phyloP scores from a whole-genome alignment of 2,113 vertebrate species.

The Oryctolagus cuniculus region DNA sequence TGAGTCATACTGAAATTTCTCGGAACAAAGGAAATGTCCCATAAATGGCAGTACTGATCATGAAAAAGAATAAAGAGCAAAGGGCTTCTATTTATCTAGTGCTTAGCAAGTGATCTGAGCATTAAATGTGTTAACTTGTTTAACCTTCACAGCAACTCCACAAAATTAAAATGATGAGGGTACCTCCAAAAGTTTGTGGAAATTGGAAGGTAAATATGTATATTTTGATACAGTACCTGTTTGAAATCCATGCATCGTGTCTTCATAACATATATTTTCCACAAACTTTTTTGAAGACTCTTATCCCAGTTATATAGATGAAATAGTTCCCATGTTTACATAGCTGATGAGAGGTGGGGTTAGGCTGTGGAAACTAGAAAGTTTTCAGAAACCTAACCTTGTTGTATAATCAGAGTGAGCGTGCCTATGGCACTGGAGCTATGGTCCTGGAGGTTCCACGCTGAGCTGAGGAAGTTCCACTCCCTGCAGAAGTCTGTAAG shows the following conservation, averaged over 20 bases:
- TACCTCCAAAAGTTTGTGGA: too few species aligned
- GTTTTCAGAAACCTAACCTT: slow-evolving; percentile 43
- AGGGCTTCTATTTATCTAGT: slow-evolving; percentile 38
- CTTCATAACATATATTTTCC: too few species aligned
- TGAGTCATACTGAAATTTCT: slow-evolving; percentile 22
- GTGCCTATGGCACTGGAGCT: background rate
- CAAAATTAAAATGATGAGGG: background rate
- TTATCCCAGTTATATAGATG: background rate
- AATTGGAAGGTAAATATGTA: too few species aligned
- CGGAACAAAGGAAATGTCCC: background rate
- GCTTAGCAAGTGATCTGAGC: background rate
- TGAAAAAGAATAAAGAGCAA: slow-evolving; percentile 7
- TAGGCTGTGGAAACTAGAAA: background rate
- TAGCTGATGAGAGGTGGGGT: background rate
- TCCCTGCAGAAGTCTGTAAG: background rate
- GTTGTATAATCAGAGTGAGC: slow-evolving; percentile 1
- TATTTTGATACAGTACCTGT: too few species aligned
- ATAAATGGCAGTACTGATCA: background rate
- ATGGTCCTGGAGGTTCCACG: background rate
- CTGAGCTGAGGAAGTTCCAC: background rate
- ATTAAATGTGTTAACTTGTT: slow-evolving; percentile 41
- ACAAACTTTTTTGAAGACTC: background rate
- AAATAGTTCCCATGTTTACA: background rate
- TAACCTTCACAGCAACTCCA: slow-evolving; percentile 9
- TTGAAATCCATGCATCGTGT: too few species aligned